Conservation (phyloP, 2,888 invertebrate species). For the Strigamia transsilvanica region DNA sequence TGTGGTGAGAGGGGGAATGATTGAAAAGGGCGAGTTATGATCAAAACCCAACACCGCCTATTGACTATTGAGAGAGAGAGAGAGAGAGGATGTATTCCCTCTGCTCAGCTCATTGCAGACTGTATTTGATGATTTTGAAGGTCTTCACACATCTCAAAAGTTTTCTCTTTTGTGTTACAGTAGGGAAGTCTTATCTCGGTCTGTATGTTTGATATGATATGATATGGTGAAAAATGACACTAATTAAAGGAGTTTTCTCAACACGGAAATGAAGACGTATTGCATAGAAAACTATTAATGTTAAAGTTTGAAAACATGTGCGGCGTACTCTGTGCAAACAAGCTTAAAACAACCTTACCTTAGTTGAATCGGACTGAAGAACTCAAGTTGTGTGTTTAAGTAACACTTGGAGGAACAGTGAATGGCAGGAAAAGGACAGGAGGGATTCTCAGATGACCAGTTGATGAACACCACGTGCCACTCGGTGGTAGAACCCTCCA, state of each 20-base stretch:
- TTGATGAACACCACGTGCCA: constrained; percentile 49
- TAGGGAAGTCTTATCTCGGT: constrained; percentile 13
- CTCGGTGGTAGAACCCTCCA: constrained; percentile 19
- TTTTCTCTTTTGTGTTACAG: background rate
- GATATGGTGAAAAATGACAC: background rate
- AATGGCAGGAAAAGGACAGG: constrained; percentile 46
- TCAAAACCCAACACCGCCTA: constrained; percentile 30
- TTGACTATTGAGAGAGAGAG: constrained; percentile 21
- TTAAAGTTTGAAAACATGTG: too few relatives aligned
- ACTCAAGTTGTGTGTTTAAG: background rate
- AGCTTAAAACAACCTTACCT: background rate
- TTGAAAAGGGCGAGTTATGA: constrained; percentile 35
- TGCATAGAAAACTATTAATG: background rate
- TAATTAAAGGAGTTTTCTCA: constrained; percentile 4
- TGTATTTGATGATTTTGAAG: background rate
- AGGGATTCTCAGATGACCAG: constrained; percentile 45
- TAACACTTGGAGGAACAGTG: constrained; percentile 11
- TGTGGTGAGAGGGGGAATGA: constrained; percentile 7
- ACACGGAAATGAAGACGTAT: constrained; percentile 23
- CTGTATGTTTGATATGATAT: background rate
- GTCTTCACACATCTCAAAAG: constrained; percentile 31
- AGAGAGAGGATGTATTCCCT: constrained; percentile 17
- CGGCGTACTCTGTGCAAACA: too few relatives aligned
- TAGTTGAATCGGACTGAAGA: constrained; percentile 2
- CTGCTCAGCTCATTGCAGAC: background rate